phyloP scores from a whole-genome alignment of 2,797 vertebrate genomes.

The Melanotaenia nigrans region DNA sequence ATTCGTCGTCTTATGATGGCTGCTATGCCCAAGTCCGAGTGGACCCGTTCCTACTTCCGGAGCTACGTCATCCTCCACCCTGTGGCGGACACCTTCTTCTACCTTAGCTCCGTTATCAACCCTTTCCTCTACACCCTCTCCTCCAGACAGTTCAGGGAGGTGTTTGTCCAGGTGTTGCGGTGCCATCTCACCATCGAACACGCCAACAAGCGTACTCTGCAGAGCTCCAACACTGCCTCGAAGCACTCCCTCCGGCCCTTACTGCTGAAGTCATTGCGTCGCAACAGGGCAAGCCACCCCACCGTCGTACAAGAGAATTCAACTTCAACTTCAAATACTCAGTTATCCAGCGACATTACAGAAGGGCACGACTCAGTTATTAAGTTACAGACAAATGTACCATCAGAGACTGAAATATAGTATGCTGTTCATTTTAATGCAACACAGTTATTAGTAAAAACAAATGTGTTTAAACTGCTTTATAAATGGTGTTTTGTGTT shows the following conservation, averaged over 20 bases:
- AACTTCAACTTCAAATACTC: background rate
- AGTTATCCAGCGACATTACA: background rate
- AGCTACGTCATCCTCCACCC: slow-evolving; percentile 87
- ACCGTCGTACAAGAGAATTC: background rate
- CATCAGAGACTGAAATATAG: slow-evolving; percentile 70
- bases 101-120: slow-evolving; percentile 95
- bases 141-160: slow-evolving; percentile 90
- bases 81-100: slow-evolving; percentile 92
- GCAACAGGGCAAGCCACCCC: background rate
- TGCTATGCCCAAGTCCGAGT: slow-evolving; percentile 84
- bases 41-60: slow-evolving; percentile 86
- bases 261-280: slow-evolving; percentile 72
- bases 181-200: slow-evolving; percentile 88
- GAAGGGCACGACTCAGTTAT: slow-evolving; percentile 13
- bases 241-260: slow-evolving; percentile 78
- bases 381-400: background rate
- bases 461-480: slow-evolving; percentile 21
- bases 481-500: background rate
- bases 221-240: slow-evolving; percentile 40
- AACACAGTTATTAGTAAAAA: slow-evolving; percentile 20
- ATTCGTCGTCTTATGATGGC: slow-evolving; percentile 91
- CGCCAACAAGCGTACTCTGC: slow-evolving; percentile 83
- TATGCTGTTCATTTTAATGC: slow-evolving; percentile 45
- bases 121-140: slow-evolving; percentile 95
- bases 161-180: slow-evolving; percentile 90